A percentile compares a stretch with the other conserved stretches of the same genome.
Conservation (phyloP, 2,113 vertebrate genomes). For the Hystrix cristata region DNA sequence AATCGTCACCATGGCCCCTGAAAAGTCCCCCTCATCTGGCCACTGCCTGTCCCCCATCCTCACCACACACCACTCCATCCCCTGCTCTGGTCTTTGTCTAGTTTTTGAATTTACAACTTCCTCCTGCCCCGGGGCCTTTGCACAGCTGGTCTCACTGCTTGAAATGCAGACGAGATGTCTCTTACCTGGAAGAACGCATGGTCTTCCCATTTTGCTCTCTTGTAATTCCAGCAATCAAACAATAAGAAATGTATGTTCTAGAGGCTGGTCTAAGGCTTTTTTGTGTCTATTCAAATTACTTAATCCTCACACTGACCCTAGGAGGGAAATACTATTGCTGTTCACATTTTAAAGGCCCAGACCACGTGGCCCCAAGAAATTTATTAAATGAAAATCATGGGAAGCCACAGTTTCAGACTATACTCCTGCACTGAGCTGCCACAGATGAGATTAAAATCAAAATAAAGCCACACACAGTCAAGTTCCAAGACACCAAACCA, state of each 20-base stretch:
- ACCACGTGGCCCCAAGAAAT: background rate
- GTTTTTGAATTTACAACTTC: background rate
- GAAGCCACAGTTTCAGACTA: background rate
- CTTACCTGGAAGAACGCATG: background rate
- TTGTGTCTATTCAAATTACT: background rate
- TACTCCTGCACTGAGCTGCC: background rate
- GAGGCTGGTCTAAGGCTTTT: background rate
- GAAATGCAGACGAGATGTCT: too few relatives aligned
- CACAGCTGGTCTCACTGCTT: background rate
- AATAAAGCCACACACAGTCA: background rate
- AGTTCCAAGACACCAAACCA: background rate
- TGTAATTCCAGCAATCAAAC: background rate
- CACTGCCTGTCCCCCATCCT: background rate
- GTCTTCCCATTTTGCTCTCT: background rate
- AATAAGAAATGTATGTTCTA: background rate
- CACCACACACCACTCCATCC: background rate
- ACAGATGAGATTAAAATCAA: background rate
- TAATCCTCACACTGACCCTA: background rate
- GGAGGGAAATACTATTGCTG: background rate
- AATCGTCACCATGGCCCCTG: background rate
- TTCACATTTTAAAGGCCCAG: background rate
- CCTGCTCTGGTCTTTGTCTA: background rate
- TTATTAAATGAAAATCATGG: background rate
- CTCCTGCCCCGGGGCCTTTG: background rate
- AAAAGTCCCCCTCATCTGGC: background rate